Conservation (phyloP, 2,797 vertebrate genomes). For the Clamator glandarius region DNA sequence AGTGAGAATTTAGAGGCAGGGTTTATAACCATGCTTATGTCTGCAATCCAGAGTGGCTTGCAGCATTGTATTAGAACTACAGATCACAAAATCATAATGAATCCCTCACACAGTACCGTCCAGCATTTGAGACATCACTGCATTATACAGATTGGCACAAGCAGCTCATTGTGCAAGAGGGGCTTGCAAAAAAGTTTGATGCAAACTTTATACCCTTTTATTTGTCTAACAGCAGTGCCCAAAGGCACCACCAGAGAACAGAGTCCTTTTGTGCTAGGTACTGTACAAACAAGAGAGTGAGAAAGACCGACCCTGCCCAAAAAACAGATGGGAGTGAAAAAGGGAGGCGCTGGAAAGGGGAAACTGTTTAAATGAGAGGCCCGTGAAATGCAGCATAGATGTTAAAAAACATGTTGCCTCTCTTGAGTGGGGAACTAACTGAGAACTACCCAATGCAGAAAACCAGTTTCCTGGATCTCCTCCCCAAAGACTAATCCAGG, state of each 20-base stretch:
- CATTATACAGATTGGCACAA: slow-evolving; percentile 11
- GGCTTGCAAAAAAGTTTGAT: slow-evolving; percentile 62
- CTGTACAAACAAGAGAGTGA: slow-evolving; percentile 51
- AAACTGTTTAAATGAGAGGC: slow-evolving; percentile 4
- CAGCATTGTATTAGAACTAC: neutral
- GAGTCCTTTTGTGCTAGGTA: slow-evolving; percentile 63
- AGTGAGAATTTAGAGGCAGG: neutral
- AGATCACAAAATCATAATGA: neutral
- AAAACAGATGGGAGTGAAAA: slow-evolving; percentile 34
- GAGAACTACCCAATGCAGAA: neutral
- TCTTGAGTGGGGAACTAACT: neutral
- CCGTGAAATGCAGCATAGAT: neutral
- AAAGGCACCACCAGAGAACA: slow-evolving; percentile 64
- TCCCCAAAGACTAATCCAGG: neutral
- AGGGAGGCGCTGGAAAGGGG: slow-evolving; percentile 34
- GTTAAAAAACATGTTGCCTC: neutral
- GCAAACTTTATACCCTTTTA: slow-evolving; percentile 66
- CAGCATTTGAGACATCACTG: neutral
- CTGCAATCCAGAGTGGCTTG: neutral
- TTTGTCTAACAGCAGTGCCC: slow-evolving; percentile 60
- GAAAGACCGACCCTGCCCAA: slow-evolving; percentile 62
- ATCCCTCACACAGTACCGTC: neutral
- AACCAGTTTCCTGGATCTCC: neutral
- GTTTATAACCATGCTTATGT: neutral
- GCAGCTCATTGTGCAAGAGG: slow-evolving; percentile 9